Evolutionary conservation across 2,888 invertebrate genomes (phyloP).

Genomic region (Drosophila sordidula): DNA sequence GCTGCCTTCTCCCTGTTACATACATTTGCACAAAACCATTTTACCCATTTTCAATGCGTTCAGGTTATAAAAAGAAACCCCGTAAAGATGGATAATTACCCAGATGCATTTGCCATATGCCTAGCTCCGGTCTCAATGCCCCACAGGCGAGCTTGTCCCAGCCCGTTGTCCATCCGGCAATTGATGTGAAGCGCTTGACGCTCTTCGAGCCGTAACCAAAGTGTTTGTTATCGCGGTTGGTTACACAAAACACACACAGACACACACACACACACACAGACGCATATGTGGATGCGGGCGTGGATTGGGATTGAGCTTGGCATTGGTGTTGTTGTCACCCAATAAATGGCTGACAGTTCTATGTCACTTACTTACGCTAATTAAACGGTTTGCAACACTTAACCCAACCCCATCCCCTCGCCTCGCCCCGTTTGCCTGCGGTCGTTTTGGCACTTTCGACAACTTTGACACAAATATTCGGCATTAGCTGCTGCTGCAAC

Average conservation of each 20-base stretch:
- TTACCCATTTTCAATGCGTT: no score
- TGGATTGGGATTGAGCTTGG: not conserved
- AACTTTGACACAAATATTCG: conserved; percentile 57
- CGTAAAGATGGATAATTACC: no score
- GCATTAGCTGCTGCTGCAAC: conserved; percentile 17
- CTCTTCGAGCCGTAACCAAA: conserved; percentile 46
- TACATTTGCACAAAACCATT: no score
- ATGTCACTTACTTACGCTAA: conserved; percentile 77
- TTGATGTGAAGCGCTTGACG: conserved; percentile 32
- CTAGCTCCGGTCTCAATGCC: not conserved
- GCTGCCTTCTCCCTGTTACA: no score
- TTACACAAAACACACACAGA: conserved; percentile 37
- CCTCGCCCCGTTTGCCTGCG: conserved; percentile 10
- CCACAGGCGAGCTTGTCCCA: conserved; percentile 11
- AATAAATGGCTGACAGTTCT: conserved; percentile 55
- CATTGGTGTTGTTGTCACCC: conserved; percentile 45
- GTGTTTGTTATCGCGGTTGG: conserved; percentile 63
- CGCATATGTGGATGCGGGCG: not conserved
- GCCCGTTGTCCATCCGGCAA: conserved; percentile 11
- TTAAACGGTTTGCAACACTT: conserved; percentile 55
- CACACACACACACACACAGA: not conserved
- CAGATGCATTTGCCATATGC: no score
- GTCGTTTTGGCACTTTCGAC: conserved; percentile 55
- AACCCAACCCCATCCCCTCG: not conserved
- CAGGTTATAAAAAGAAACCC: no score